phyloP scores from a whole-genome alignment of 2,888 invertebrate species.

The Bellardia pandia region DNA sequence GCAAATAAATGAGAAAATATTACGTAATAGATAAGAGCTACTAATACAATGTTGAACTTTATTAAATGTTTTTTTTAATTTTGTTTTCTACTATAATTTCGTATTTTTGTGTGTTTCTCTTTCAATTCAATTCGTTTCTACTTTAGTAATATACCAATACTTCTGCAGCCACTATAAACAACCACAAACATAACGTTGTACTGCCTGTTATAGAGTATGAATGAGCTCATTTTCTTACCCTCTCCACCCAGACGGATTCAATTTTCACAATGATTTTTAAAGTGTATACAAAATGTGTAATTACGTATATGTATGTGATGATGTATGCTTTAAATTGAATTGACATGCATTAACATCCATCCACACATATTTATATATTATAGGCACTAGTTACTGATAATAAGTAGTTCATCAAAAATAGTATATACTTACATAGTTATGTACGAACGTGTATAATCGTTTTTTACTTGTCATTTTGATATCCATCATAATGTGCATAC shows the following conservation, averaged over 20 bases:
- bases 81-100: conserved; percentile 46
- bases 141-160: conserved; percentile 54
- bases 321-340: conserved; percentile 40
- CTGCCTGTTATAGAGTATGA: conserved; percentile 53
- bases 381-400: conserved; percentile 34
- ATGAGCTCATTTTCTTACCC: conserved; percentile 71
- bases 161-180: conserved; percentile 39
- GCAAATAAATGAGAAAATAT: conserved; percentile 75
- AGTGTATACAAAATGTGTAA: conserved; percentile 15
- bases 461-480: conserved; percentile 11
- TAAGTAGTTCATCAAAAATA: conserved; percentile 26
- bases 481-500: neutral
- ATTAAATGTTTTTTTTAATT: conserved; percentile 36
- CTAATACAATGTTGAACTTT: conserved; percentile 38
- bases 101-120: conserved; percentile 31
- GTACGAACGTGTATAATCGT: conserved; percentile 53
- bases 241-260: conserved; percentile 42
- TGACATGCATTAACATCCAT: conserved; percentile 48
- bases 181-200: conserved; percentile 57
- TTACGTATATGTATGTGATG: neutral
- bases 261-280: conserved; percentile 64
- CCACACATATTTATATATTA: conserved; percentile 1
- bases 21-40: conserved; percentile 80
- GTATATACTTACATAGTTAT: conserved; percentile 62
- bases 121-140: conserved; percentile 37